Base-by-base conservation (phyloP, 2,113 vertebrate species). In the Eira barbara region DNA sequence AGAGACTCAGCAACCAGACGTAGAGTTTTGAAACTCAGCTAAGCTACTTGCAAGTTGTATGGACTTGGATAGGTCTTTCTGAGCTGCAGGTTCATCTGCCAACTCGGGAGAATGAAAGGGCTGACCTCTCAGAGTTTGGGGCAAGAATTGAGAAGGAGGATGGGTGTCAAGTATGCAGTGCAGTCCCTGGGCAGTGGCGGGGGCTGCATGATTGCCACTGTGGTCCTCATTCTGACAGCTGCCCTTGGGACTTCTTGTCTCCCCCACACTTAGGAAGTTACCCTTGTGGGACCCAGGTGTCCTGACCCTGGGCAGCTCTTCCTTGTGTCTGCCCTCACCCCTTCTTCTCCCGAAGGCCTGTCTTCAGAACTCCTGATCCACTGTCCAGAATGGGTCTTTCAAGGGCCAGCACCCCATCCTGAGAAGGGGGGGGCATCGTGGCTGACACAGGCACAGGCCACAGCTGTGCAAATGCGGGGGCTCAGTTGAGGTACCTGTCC, bases 1-100 rank as follows among this genome's bases (percentile, higher is more conserved):
- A 49, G 73, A 59, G 42, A 73, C 39, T 57, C 63, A 9, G 59
- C 55, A 78, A 39, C 59, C 21, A 39, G 52, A 36, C 83, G 89
- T 29, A 74, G 95, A 79, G 57, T 74, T 95, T 52, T n/a, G 74
- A 83, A 47, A 73, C 55, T 25, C 36, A 76, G 69, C 87, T 93
- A 91, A 94, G n/a, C 20, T 47, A 15, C 63, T 89, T 65, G 18
- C 18, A 57, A 31, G 42, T 27, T n/a, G 42, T 29, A 3, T 23
- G 94, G 45, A 8, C 52, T 65, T 63, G 52, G 47, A 17, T 52
- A 82, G 78, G 65, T 55, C 25, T 91, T 74, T 90, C 89, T 45
- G 45, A 78, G 52, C 76, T 79, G 82, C 3, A 14, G 25, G 45
- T 61, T 95, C 42, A 59, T 52, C 84, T 91, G 79, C 42, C 67